phyloP scores from a whole-genome alignment of 2,113 vertebrate genomes.

The Zingel zingel region DNA sequence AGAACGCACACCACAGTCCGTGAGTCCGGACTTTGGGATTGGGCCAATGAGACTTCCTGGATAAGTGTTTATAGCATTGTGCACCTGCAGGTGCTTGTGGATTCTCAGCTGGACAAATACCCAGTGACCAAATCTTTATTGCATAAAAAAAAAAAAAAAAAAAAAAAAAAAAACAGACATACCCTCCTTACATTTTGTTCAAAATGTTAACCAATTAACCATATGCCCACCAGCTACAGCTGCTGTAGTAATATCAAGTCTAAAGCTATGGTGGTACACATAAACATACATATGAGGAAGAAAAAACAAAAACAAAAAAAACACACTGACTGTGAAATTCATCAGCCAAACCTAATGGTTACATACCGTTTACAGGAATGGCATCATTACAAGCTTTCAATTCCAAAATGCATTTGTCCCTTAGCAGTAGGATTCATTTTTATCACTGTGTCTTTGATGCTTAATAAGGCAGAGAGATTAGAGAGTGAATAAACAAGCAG shows the following conservation, averaged over 20 bases:
- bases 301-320: slow-evolving; percentile 30
- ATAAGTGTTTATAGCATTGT: not conserved
- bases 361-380: slow-evolving; percentile 89
- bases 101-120: not conserved
- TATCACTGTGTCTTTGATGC: not conserved
- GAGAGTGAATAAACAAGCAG: not conserved
- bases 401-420: slow-evolving; percentile 60
- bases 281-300: no score
- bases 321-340: slow-evolving; percentile 79
- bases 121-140: slow-evolving; percentile 47
- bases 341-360: slow-evolving; percentile 91
- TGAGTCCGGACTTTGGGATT: no score
- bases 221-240: not conserved
- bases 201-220: not conserved
- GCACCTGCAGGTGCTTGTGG: not conserved
- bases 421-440: not conserved
- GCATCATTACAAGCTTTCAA: slow-evolving; percentile 89
- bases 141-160: slow-evolving; percentile 16
- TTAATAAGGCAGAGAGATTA: not conserved
- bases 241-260: slow-evolving; percentile 12
- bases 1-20: no score
- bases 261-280: slow-evolving; percentile 19
- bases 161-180: not conserved
- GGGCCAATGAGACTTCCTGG: not conserved
- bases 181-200: not conserved